Conservation (phyloP, 2,113 vertebrate genomes). For the Henicopernis longicauda region DNA sequence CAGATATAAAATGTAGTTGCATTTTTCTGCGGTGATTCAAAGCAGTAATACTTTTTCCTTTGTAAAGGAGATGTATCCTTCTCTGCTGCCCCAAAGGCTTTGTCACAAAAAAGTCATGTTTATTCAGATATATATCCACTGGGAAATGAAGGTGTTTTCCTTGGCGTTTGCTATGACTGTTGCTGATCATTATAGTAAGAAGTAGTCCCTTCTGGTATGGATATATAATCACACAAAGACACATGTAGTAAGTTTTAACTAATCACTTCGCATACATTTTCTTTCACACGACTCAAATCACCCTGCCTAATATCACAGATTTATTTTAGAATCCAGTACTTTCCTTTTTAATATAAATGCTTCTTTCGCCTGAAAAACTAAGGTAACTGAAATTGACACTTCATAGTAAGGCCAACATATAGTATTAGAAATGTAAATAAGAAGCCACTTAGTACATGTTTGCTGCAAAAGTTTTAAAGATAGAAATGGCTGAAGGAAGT, state of each 20-base stretch:
- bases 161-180: not conserved
- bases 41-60: not conserved
- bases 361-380: not conserved
- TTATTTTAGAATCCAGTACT: not conserved
- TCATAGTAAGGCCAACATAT: not conserved
- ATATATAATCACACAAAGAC: not conserved
- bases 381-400: not conserved
- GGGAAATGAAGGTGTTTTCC: not conserved
- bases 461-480: not conserved
- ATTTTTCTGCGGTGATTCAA: not conserved
- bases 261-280: not conserved
- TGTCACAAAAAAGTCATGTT: not conserved
- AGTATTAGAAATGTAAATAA: not conserved
- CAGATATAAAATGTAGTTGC: not conserved
- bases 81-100: not conserved
- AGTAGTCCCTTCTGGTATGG: not conserved
- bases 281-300: not conserved
- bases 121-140: not conserved
- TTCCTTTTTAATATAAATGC: not conserved
- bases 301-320: not conserved
- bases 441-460: not conserved
- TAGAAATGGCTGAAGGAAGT: not conserved
- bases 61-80: not conserved
- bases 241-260: not conserved
- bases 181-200: not conserved